Conservation (phyloP, 1,140 invertebrate genomes). For the Hyles vespertilio region DNA sequence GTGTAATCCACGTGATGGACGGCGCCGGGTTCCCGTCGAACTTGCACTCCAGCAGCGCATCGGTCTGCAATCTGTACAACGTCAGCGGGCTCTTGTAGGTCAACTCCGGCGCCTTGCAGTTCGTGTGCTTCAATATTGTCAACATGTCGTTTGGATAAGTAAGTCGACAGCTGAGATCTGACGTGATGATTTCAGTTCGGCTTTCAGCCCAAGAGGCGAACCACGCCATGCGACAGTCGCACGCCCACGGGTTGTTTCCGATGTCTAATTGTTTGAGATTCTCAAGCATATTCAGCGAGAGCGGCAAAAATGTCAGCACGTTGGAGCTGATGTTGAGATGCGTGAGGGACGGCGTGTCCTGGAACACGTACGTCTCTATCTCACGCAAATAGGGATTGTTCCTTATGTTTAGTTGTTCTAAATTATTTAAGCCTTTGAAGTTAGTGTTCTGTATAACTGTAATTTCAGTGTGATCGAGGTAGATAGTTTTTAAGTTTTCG, state of each 20-base stretch:
- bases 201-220: slow-evolving; percentile 81
- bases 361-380: slow-evolving; percentile 79
- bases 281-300: slow-evolving; percentile 80
- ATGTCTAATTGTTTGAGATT: slow-evolving; percentile 81
- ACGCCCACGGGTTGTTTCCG: slow-evolving; percentile 87
- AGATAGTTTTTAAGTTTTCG: slow-evolving; percentile 73
- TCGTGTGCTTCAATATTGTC: slow-evolving; percentile 79
- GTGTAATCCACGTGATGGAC: slow-evolving; percentile 91
- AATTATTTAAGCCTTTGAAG: slow-evolving; percentile 76
- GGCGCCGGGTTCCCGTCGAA: slow-evolving; percentile 86
- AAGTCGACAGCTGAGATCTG: slow-evolving; percentile 79
- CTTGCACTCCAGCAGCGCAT: slow-evolving; percentile 86
- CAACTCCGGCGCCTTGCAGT: slow-evolving; percentile 81
- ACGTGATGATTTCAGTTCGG: slow-evolving; percentile 71
- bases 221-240: slow-evolving; percentile 94
- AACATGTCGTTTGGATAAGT: slow-evolving; percentile 81
- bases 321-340: slow-evolving; percentile 86
- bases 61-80: slow-evolving; percentile 78
- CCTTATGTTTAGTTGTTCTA: slow-evolving; percentile 78
- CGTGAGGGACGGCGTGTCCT: slow-evolving; percentile 77
- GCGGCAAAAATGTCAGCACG: slow-evolving; percentile 82
- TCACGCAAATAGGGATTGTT: slow-evolving; percentile 77
- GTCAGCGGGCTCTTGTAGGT: slow-evolving; percentile 77
- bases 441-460: slow-evolving; percentile 75
- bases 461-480: slow-evolving; percentile 78